Evolutionary conservation across 2,113 vertebrate species (phyloP).

Genomic region (Sisor rabdophorus): DNA sequence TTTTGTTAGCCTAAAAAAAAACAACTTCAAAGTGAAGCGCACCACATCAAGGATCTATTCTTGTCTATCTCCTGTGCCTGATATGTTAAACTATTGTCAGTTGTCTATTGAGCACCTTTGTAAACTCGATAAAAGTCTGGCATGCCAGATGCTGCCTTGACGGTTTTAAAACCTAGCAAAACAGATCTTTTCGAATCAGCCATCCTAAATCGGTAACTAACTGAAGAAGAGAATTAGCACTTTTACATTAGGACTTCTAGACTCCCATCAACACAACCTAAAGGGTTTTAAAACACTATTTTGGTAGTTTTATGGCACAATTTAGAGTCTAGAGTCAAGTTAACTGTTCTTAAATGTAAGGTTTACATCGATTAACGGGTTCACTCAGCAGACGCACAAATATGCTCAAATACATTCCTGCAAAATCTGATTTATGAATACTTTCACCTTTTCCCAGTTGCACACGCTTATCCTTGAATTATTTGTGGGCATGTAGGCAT

Average conservation of each 20-base stretch:
- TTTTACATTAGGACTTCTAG: neutral
- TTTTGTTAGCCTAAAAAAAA: constrained; percentile 42
- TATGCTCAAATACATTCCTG: constrained; percentile 11
- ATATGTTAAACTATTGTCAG: constrained; percentile 54
- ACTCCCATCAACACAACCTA: neutral
- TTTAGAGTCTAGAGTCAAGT: too few species aligned
- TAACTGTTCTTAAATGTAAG: too few species aligned
- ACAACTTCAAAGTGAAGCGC: constrained; percentile 47
- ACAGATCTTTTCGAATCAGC: neutral
- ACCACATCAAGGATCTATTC: constrained; percentile 52
- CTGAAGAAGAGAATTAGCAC: neutral
- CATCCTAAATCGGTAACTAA: neutral
- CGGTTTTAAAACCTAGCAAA: constrained; percentile 2
- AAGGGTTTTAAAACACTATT: neutral
- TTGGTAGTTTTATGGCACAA: neutral
- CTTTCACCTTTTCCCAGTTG: constrained; percentile 28
- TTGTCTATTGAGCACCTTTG: constrained; percentile 29
- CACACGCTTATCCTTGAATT: constrained; percentile 21
- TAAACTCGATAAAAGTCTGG: constrained; percentile 30
- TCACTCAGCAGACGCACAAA: too few species aligned
- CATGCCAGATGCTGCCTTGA: constrained; percentile 34
- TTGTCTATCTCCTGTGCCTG: constrained; percentile 39
- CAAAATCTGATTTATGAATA: constrained; percentile 6
- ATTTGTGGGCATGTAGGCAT: constrained; percentile 62
- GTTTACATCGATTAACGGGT: too few species aligned